Base-by-base conservation (phyloP, 2,888 invertebrate species). In the Matsumyia berberina region DNA sequence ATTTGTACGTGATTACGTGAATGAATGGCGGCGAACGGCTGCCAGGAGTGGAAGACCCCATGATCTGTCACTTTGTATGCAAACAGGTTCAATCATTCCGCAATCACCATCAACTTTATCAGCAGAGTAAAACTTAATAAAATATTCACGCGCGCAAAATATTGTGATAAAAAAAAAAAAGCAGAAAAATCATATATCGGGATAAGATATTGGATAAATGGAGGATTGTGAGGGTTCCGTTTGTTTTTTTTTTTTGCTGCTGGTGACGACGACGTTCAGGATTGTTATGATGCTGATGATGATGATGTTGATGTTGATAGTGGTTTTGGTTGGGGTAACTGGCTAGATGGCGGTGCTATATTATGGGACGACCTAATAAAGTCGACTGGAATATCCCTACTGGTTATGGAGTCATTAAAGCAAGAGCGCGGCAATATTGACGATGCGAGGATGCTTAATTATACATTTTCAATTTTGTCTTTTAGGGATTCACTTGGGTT, bases 61-160 rank as follows among this genome's bases (percentile, higher is more conserved):
- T 67, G 60, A 83, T 83, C 42, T 79, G 73, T 83, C 83, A 73
- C 67, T 79, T 73, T 69, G 51, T 83, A 79, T 69, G 83, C 69
- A 79, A 83, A 83, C 83, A 79, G 69, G 83, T 83, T 69, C 83
- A 83, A 79, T 83, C 79, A 69, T 67, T 83, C 49, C 72, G 79
- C 78, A 72, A 79, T 79, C 78, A 79, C 55, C 79, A 83, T 78
- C 72, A 66, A 60, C 72, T 77, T 82, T 67, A 82, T 73, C 78
- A 78, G 51, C 49, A 39, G 39, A 44, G 60, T 66, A 33, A 77
- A 53, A 55, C 46, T 73, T 66, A 72, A 70, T 78, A 67, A 83
- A 83, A 82, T 67, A 83, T 79, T 69, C 73, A 69, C 79, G 73
- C 79, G 73, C 73, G 67, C 69, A 66, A 79, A 69, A 69, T 83